Evolutionary conservation across 1,140 invertebrate genomes (phyloP).

Genomic region (Phocides pigmalion): DNA sequence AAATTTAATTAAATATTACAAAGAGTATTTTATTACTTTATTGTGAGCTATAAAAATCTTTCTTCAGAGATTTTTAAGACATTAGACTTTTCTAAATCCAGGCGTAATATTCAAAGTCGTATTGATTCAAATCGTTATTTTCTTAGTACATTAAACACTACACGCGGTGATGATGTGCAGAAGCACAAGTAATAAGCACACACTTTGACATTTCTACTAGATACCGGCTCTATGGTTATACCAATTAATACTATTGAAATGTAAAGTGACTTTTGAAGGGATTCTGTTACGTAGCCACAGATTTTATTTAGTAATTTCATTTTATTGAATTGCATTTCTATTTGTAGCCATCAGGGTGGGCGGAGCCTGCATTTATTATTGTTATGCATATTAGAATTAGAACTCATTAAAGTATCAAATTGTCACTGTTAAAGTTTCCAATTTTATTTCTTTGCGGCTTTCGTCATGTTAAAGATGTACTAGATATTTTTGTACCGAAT

Average conservation of each 20-base stretch:
- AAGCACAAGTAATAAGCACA: too few relatives aligned
- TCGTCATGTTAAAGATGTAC: too few relatives aligned
- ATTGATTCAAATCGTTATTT: too few relatives aligned
- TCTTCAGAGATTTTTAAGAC: too few relatives aligned
- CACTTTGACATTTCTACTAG: not conserved
- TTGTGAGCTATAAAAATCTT: too few relatives aligned
- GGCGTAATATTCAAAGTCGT: too few relatives aligned
- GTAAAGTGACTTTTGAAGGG: not conserved
- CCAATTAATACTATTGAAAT: not conserved
- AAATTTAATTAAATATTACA: too few relatives aligned
- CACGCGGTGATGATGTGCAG: too few relatives aligned
- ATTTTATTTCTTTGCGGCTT: not conserved
- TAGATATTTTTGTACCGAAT: not conserved
- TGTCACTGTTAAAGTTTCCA: not conserved
- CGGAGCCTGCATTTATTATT: constrained; percentile 13
- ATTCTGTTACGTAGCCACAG: constrained; percentile 1
- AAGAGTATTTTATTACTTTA: too few relatives aligned
- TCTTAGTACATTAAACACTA: too few relatives aligned
- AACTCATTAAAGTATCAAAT: not conserved
- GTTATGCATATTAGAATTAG: not conserved
- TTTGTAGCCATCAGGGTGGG: not conserved
- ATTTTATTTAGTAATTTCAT: constrained; percentile 12
- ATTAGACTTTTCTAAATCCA: too few relatives aligned
- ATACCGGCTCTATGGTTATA: constrained; percentile 10
- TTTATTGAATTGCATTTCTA: constrained; percentile 14